A percentile compares a stretch with the other conserved stretches of the same genome.
These are phyloP conservation scores for Psittacula derbiana DNA, from an alignment of 2,797 vertebrate species.

Conservation along the genomic window DNA sequence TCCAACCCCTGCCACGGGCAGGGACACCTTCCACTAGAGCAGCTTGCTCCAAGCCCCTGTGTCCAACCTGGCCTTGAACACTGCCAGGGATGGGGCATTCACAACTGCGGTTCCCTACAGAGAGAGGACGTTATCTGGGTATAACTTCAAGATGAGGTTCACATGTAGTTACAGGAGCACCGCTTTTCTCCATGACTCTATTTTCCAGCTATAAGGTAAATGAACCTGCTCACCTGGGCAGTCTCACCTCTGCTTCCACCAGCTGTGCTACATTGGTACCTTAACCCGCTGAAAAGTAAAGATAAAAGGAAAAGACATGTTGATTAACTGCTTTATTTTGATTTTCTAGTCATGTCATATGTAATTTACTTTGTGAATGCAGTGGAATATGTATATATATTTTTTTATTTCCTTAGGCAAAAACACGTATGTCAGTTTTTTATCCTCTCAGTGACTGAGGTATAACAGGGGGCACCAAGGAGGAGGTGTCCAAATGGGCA, in stretches of 20 bases:
- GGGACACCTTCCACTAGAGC: not conserved
- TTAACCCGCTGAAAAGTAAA: slow-evolving; percentile 24
- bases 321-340: slow-evolving; percentile 18
- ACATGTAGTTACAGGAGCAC: not conserved
- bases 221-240: not conserved
- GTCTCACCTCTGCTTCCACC: not conserved
- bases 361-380: slow-evolving; percentile 60
- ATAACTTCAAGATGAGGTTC: not conserved
- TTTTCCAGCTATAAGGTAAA: not conserved
- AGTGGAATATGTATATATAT: slow-evolving; percentile 5
- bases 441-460: not conserved
- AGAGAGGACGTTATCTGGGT: not conserved
- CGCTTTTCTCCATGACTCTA: rapidly evolving
- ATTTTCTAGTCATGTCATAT: slow-evolving; percentile 3
- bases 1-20: not conserved
- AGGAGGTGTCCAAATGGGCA: not conserved
- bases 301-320: slow-evolving; percentile 44
- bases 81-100: not conserved
- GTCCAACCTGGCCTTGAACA: not conserved
- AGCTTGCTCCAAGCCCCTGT: not conserved
- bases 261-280: not conserved
- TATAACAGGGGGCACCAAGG: not conserved
- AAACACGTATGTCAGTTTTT: slow-evolving; percentile 69
- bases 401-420: slow-evolving; percentile 72
- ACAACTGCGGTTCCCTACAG: not conserved